A percentile compares a stretch with the other conserved stretches of the same genome.
Evolutionary conservation across 2,888 invertebrate genomes (phyloP).

Genomic region (Agonopterix subpropinquella): DNA sequence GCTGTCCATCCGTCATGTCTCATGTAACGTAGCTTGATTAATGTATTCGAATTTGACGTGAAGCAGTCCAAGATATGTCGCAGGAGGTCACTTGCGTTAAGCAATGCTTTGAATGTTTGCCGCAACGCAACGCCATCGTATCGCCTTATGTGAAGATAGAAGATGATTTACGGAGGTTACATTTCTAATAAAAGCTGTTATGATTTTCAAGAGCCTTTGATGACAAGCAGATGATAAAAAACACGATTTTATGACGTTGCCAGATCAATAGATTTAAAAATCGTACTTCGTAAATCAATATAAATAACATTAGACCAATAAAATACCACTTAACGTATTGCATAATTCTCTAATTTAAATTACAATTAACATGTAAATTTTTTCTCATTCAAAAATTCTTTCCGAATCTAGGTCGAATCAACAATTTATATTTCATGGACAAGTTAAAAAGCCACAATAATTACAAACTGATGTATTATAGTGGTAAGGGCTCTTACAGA

Average conservation of each 20-base stretch:
- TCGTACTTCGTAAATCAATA: no score
- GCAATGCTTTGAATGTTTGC: conserved; percentile 18
- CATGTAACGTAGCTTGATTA: conserved; percentile 43
- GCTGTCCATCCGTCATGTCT: conserved; percentile 44
- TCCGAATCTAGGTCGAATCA: background rate
- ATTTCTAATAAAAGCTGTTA: background rate
- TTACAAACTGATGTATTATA: conserved; percentile 12
- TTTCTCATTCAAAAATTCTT: no score
- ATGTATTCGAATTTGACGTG: conserved; percentile 41
- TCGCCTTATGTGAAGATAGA: conserved; percentile 1
- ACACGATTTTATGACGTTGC: no score
- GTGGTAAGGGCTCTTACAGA: no score
- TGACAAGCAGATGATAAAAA: background rate
- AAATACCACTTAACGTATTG: no score
- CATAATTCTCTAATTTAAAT: no score
- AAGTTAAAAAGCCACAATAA: conserved; percentile 22
- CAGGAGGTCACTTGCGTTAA: conserved; percentile 24
- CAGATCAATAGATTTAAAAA: no score
- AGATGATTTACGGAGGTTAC: background rate
- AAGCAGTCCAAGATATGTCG: conserved; percentile 33
- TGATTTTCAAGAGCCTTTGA: background rate
- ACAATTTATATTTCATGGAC: conserved; percentile 11
- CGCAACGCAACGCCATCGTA: background rate
- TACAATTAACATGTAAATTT: no score
- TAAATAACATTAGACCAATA: no score